Conservation (phyloP, 2,797 vertebrate species). For the Squalus acanthias region DNA sequence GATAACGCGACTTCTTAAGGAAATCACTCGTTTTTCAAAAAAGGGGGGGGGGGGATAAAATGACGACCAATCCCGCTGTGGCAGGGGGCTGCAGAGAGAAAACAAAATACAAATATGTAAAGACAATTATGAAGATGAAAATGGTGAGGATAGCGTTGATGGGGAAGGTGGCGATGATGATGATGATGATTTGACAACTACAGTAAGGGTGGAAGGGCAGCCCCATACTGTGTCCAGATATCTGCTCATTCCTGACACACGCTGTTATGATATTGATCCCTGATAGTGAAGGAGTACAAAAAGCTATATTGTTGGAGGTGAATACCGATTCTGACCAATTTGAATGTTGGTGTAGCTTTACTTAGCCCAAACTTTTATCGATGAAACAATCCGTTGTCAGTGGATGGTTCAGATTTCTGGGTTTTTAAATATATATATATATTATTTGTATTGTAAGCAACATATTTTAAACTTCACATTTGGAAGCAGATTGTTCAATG, state of each 20-base stretch:
- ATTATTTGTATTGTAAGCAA: neutral
- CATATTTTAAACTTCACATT: neutral
- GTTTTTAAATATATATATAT: neutral
- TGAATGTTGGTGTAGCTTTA: neutral
- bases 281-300: constrained; percentile 65
- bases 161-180: constrained; percentile 53
- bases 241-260: constrained; percentile 71
- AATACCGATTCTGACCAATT: constrained; percentile 54
- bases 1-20: neutral
- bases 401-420: neutral
- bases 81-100: no score
- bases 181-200: constrained; percentile 69
- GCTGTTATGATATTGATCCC: constrained; percentile 82
- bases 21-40: neutral
- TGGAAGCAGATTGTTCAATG: neutral
- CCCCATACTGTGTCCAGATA: constrained; percentile 67
- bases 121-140: neutral
- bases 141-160: constrained; percentile 34
- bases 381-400: neutral
- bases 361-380: neutral
- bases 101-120: neutral
- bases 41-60: neutral
- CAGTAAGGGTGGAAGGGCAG: constrained; percentile 77
- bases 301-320: constrained; percentile 54
- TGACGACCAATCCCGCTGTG: neutral